Conservation (phyloP, 2,797 vertebrate genomes). For the Tinamus major region DNA sequence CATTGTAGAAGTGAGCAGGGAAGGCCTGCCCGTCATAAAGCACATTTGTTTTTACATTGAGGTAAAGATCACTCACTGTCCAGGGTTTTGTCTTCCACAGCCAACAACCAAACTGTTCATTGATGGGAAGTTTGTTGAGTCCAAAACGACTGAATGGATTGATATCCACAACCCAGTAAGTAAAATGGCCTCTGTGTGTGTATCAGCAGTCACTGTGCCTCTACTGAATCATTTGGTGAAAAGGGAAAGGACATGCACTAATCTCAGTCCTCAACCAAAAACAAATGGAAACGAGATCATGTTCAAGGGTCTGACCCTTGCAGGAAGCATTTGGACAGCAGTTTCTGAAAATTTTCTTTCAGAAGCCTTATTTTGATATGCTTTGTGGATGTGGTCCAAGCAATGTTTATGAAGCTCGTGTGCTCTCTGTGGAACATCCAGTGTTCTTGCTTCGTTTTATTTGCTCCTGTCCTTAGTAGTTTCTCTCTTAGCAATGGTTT, state of each 20-base stretch:
- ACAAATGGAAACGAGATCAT: not conserved
- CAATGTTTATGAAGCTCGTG: not conserved
- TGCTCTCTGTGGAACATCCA: not conserved
- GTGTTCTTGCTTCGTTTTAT: not conserved
- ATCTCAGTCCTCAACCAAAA: not conserved
- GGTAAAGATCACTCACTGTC: not conserved
- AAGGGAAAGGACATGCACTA: not conserved
- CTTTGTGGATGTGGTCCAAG: not conserved
- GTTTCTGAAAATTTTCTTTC: not conserved
- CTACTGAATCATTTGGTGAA: not conserved
- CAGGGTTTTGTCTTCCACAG: constrained; percentile 76
- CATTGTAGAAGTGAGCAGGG: not conserved
- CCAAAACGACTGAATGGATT: constrained; percentile 93
- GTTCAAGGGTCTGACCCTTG: not conserved
- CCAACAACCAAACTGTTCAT: constrained; percentile 97
- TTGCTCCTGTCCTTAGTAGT: not conserved
- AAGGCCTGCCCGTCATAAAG: not conserved
- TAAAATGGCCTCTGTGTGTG: not conserved
- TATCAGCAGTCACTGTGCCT: not conserved
- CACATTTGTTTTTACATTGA: not conserved
- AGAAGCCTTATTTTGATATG: not conserved
- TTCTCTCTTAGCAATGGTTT: not conserved
- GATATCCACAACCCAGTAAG: constrained; percentile 98
- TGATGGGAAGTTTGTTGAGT: constrained; percentile 96
- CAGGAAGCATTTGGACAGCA: not conserved